Conservation (phyloP, 1,140 invertebrate species). For the Orussus abietinus region DNA sequence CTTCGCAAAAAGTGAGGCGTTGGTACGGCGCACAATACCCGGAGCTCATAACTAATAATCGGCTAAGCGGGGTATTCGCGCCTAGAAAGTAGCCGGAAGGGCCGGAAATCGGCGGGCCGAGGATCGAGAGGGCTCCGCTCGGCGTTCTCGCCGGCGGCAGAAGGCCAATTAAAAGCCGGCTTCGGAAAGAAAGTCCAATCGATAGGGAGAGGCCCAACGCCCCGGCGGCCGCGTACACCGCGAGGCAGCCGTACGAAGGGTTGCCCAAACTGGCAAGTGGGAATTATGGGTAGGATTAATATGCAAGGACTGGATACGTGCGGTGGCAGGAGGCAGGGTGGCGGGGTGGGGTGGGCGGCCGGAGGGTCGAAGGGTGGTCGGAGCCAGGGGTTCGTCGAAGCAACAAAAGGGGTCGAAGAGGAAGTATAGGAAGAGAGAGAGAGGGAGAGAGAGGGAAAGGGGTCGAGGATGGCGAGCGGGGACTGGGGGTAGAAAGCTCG, state of each 20-base stretch:
- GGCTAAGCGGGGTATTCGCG: too few relatives aligned
- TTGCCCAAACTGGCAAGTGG: conserved; percentile 55
- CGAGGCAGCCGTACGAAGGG: conserved; percentile 45
- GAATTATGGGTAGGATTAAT: conserved; percentile 57
- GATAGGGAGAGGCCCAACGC: conserved; percentile 46
- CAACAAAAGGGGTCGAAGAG: conserved; percentile 52
- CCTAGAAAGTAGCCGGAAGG: too few relatives aligned
- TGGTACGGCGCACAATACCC: too few relatives aligned
- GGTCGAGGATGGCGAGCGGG: conserved; percentile 19
- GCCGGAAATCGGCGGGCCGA: too few relatives aligned
- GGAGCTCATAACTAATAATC: too few relatives aligned
- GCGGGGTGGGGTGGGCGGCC: conserved; percentile 29
- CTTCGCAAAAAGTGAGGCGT: too few relatives aligned
- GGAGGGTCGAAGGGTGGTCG: background rate
- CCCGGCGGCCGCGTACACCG: too few relatives aligned
- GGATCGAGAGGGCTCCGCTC: too few relatives aligned
- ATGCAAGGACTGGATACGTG: conserved; percentile 56
- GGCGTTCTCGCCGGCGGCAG: conserved; percentile 46
- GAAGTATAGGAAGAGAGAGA: conserved; percentile 34
- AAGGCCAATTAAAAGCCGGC: conserved; percentile 53
- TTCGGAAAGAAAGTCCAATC: conserved; percentile 52
- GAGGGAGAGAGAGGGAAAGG: conserved; percentile 11
- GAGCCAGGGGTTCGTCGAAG: conserved; percentile 24
- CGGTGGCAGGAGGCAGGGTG: conserved; percentile 36
- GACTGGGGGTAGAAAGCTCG: conserved; percentile 27